A percentile compares a stretch with the other conserved stretches of the same genome.
These are phyloP conservation scores for Trachelus tabidus DNA, from an alignment of 2,888 invertebrate species.

Conservation along the genomic window DNA sequence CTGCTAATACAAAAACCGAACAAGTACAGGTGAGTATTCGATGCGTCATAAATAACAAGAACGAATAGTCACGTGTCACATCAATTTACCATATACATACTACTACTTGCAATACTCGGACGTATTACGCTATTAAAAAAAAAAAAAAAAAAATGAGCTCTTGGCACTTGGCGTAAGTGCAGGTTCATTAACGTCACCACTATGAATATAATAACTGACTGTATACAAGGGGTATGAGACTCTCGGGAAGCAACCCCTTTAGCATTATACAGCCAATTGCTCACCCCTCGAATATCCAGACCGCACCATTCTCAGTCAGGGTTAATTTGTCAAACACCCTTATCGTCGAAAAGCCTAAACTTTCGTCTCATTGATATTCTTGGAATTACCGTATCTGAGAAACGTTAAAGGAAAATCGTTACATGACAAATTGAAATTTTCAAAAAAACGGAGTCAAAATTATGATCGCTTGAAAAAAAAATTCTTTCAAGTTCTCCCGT, in stretches of 20 bases:
- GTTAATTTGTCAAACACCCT: neutral
- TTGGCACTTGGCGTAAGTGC: neutral
- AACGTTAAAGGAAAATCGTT: neutral
- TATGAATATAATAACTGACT: conserved; percentile 1
- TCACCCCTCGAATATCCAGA: conserved; percentile 43
- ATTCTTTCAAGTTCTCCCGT: neutral
- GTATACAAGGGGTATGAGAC: conserved; percentile 6
- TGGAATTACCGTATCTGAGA: neutral
- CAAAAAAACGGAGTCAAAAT: neutral
- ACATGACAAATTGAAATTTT: neutral
- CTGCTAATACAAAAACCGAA: conserved; percentile 81
- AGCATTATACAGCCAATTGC: conserved; percentile 60
- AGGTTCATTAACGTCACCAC: neutral
- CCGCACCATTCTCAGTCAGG: conserved; percentile 2
- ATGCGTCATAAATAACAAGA: conserved; percentile 14
- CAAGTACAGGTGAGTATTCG: conserved; percentile 59
- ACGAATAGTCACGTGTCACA: conserved; percentile 2
- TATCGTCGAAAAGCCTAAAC: neutral
- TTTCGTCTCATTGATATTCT: neutral
- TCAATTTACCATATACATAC: neutral
- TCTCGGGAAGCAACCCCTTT: conserved; percentile 35
- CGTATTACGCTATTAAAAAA: too few species aligned
- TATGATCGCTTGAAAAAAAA: neutral
- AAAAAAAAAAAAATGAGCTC: too few species aligned
- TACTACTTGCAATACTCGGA: neutral